phyloP scores from a whole-genome alignment of 1,140 invertebrate species.

The Nymphalis io region DNA sequence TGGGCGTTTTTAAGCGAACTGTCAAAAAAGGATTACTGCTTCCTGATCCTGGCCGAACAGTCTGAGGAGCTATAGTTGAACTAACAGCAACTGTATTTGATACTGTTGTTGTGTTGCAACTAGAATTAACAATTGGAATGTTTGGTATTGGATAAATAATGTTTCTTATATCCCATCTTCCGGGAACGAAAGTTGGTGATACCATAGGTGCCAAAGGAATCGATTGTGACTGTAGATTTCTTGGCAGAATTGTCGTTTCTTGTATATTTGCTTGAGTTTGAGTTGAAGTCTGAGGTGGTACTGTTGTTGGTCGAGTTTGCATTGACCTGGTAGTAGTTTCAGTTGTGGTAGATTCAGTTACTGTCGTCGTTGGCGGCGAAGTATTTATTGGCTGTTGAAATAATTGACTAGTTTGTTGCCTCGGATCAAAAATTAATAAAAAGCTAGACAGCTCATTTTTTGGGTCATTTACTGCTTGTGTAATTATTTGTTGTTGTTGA shows the following conservation, averaged over 20 bases:
- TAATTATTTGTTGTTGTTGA: constrained; percentile 21
- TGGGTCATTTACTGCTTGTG: constrained; percentile 21
- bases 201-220: constrained; percentile 3
- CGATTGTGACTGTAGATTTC: neutral
- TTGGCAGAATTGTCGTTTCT: neutral
- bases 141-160: constrained; percentile 17
- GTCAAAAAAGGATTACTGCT: constrained; percentile 43
- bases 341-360: neutral
- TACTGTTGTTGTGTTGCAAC: neutral
- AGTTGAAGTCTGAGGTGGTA: neutral
- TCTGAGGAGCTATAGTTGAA: neutral
- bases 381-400: constrained; percentile 7
- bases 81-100: neutral
- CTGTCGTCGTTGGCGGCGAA: neutral
- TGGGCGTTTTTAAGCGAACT: constrained; percentile 58
- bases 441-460: constrained; percentile 21
- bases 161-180: constrained; percentile 9
- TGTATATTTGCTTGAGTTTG: constrained; percentile 1
- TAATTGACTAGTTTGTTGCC: constrained; percentile 15
- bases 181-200: constrained; percentile 1
- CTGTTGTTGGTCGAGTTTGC: neutral
- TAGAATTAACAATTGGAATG: neutral
- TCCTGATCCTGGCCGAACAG: neutral
- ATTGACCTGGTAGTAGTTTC: constrained; percentile 1
- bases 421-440: constrained; percentile 27